Percentiles rank a stretch among this genome's conserved stretches.
These are phyloP conservation scores for Drosophila kikkawai DNA, from an alignment of 1,140 invertebrate genomes.

Conservation along the genomic window DNA sequence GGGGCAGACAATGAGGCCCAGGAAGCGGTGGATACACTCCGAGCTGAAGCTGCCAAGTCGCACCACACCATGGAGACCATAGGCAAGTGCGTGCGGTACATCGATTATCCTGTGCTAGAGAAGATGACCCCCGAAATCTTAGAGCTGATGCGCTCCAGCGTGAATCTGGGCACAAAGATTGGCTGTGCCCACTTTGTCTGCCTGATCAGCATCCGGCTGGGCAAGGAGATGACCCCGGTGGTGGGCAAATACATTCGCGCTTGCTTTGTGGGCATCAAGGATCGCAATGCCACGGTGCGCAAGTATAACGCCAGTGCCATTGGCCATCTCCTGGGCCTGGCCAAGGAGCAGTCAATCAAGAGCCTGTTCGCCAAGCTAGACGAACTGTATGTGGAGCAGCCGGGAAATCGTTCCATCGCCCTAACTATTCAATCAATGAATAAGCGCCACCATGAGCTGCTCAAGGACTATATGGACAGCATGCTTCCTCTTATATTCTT, in stretches of 20 bases:
- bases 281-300: conserved; percentile 92
- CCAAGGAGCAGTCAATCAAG: conserved; percentile 94
- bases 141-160: conserved; percentile 92
- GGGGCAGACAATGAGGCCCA: conserved; percentile 88
- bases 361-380: conserved; percentile 93
- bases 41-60: conserved; percentile 91
- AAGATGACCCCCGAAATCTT: conserved; percentile 92
- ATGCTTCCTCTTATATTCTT: conserved; percentile 94
- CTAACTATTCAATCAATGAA: conserved; percentile 93
- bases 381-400: conserved; percentile 92
- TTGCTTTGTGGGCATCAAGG: conserved; percentile 92
- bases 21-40: conserved; percentile 91
- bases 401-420: conserved; percentile 90
- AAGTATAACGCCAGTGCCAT: conserved; percentile 93
- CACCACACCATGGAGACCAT: conserved; percentile 96
- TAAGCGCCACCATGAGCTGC: conserved; percentile 92
- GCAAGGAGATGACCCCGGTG: conserved; percentile 86
- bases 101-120: conserved; percentile 91
- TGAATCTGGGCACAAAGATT: conserved; percentile 93
- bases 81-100: conserved; percentile 94
- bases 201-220: conserved; percentile 86
- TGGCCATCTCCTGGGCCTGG: conserved; percentile 93
- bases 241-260: conserved; percentile 92
- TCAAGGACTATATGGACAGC: conserved; percentile 92
- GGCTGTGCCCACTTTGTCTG: conserved; percentile 94